These are phyloP conservation scores for Agrotis exclamationis DNA, from an alignment of 2,888 invertebrate genomes.

Conservation along the genomic window DNA sequence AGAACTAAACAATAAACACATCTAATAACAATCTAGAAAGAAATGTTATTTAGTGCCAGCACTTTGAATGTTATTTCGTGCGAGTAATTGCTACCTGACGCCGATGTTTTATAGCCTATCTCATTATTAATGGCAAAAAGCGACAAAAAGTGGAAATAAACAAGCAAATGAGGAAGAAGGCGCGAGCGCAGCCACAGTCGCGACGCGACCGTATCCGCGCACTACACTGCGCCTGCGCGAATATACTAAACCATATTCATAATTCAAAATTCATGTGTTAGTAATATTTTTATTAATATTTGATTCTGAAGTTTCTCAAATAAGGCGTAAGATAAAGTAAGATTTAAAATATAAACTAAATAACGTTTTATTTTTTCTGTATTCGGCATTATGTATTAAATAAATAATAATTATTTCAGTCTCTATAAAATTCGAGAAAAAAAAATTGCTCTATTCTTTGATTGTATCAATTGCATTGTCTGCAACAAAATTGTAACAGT, in stretches of 20 bases:
- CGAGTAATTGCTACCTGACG: conserved; percentile 70
- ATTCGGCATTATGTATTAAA: neutral
- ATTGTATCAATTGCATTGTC: conserved; percentile 31
- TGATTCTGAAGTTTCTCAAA: neutral
- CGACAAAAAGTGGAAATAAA: conserved; percentile 66
- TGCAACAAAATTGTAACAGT: conserved; percentile 38
- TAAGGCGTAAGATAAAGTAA: neutral
- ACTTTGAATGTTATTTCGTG: conserved; percentile 64
- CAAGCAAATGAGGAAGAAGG: conserved; percentile 68
- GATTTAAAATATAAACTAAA: neutral
- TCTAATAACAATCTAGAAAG: conserved; percentile 20
- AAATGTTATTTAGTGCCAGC: conserved; percentile 34
- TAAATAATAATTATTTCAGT: neutral
- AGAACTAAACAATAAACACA: conserved; percentile 9
- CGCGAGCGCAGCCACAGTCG: conserved; percentile 75
- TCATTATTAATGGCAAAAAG: conserved; percentile 58
- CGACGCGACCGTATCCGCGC: conserved; percentile 76
- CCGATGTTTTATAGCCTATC: conserved; percentile 54
- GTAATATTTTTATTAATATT: conserved; percentile 23
- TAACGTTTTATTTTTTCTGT: neutral
- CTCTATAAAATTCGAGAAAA: neutral
- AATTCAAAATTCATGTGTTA: conserved; percentile 45
- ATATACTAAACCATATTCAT: conserved; percentile 50
- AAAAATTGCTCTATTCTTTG: neutral
- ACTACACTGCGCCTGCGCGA: conserved; percentile 72